Conservation (phyloP, 2,888 invertebrate genomes). For the Glaucopsyche alexis region DNA sequence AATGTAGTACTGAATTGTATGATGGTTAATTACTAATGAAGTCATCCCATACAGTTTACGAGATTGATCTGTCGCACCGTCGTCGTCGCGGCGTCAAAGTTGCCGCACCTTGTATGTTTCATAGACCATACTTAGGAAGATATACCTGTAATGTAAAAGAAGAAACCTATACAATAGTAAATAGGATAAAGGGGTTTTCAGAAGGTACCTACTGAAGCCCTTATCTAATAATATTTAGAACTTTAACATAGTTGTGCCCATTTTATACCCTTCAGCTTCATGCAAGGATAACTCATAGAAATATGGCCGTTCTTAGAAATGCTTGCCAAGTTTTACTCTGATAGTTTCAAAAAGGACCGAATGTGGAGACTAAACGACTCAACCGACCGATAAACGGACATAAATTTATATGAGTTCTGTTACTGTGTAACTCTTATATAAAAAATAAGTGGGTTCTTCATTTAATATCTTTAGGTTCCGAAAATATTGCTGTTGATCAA, state of each 20-base stretch:
- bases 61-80: too few species aligned
- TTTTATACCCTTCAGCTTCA: slow-evolving; percentile 6
- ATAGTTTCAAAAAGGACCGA: slow-evolving; percentile 4
- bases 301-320: slow-evolving; percentile 3
- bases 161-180: too few species aligned
- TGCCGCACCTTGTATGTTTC: too few species aligned
- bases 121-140: too few species aligned
- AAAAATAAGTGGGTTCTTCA: slow-evolving; percentile 10
- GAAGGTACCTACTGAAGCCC: not conserved
- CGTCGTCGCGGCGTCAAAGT: too few species aligned
- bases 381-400: slow-evolving; percentile 14
- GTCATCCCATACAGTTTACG: too few species aligned
- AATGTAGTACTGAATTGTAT: too few species aligned
- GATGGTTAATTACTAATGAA: too few species aligned
- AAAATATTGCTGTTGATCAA: too few species aligned
- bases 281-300: slow-evolving; percentile 4
- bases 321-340: slow-evolving; percentile 16
- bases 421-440: not conserved
- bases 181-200: too few species aligned
- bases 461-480: not conserved
- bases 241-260: not conserved
- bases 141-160: too few species aligned
- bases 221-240: not conserved
- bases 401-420: slow-evolving; percentile 10
- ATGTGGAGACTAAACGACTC: slow-evolving; percentile 10